Percentiles rank a stretch among this genome's conserved stretches.
phyloP scores from a whole-genome alignment of 2,113 vertebrate genomes.

The Mionectes macconnelli region DNA sequence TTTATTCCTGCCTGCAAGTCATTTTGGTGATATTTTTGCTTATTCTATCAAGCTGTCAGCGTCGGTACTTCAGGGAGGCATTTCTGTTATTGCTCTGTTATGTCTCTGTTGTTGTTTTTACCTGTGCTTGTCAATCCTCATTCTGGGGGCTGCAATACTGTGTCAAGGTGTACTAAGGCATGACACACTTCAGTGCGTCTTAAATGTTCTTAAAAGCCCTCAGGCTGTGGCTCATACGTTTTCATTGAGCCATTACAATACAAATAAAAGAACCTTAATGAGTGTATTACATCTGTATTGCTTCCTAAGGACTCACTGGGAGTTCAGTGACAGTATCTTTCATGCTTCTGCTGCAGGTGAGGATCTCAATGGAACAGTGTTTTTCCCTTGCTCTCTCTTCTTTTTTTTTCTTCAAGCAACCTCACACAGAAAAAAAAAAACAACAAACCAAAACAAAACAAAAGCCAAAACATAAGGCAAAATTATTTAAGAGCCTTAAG shows the following conservation, averaged over 20 bases:
- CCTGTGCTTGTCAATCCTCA: constrained; percentile 17
- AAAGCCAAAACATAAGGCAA: neutral
- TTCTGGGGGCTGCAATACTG: constrained; percentile 1
- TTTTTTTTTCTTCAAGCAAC: constrained; percentile 18
- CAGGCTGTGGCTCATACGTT: constrained; percentile 36
- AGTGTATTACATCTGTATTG: constrained; percentile 46
- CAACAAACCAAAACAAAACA: neutral
- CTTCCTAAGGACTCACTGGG: constrained; percentile 47
- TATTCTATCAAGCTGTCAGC: constrained; percentile 56
- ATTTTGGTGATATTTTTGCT: constrained; percentile 37
- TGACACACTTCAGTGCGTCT: constrained; percentile 44
- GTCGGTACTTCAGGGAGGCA: constrained; percentile 8
- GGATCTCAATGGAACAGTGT: neutral
- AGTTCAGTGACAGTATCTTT: constrained; percentile 57
- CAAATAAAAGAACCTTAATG: constrained; percentile 66
- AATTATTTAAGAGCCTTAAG: constrained; percentile 20
- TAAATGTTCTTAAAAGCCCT: constrained; percentile 44
- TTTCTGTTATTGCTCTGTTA: constrained; percentile 49
- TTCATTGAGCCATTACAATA: constrained; percentile 53
- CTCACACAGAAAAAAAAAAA: neutral
- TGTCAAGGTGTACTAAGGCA: constrained; percentile 38
- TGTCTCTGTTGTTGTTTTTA: constrained; percentile 27
- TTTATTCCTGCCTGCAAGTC: constrained; percentile 17
- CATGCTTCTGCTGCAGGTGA: constrained; percentile 57
- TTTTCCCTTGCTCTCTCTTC: neutral